Evolutionary conservation across 1,140 invertebrate species (phyloP).

Genomic region (Brachionus sp.): DNA sequence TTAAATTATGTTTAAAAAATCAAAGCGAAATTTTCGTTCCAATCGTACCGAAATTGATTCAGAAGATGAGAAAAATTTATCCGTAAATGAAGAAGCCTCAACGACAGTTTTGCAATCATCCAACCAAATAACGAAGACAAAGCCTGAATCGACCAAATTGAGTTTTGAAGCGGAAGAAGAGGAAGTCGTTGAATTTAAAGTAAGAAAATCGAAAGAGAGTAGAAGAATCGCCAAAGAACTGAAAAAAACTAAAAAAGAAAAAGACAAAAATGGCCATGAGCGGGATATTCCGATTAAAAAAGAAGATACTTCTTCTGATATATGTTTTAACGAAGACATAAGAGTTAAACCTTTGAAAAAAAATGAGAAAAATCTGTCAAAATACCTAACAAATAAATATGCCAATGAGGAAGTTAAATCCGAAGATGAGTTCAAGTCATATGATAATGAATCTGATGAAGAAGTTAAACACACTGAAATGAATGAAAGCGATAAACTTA

Average conservation of each 20-base stretch:
- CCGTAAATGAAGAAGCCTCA: neutral
- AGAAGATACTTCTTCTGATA: constrained; percentile 47
- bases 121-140: neutral
- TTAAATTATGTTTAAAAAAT: constrained; percentile 28
- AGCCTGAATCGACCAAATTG: constrained; percentile 40
- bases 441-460: constrained; percentile 4
- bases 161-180: constrained; percentile 49
- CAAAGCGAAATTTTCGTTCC: constrained; percentile 34
- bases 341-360: constrained; percentile 32
- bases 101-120: neutral
- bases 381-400: constrained; percentile 64
- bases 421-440: neutral
- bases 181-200: constrained; percentile 77
- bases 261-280: constrained; percentile 64
- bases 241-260: constrained; percentile 71
- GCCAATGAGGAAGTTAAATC: neutral
- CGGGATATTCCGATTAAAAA: neutral
- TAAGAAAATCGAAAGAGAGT: constrained; percentile 88
- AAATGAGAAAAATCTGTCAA: constrained; percentile 36
- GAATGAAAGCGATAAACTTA: constrained; percentile 49
- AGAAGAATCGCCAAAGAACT: constrained; percentile 79
- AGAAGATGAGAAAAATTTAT: neutral
- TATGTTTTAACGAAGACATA: constrained; percentile 39
- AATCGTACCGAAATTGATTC: constrained; percentile 14
- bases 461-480: neutral